A percentile compares a stretch with the other conserved stretches of the same genome.
phyloP scores from a whole-genome alignment of 2,797 vertebrate genomes.

The Lepilemur ruficaudatus region DNA sequence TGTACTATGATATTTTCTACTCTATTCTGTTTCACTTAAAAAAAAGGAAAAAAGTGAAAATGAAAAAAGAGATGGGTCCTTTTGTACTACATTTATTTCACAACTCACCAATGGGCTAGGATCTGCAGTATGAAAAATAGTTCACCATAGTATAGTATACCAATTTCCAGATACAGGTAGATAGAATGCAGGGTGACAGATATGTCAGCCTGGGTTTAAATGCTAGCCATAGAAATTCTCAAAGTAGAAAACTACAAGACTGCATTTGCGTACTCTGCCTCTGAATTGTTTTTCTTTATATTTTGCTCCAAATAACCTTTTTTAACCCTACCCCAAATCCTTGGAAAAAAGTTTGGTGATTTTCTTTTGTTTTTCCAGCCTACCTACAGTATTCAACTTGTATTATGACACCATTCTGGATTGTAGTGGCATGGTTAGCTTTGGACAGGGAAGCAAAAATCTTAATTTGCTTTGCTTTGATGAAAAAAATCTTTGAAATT shows the following conservation, averaged over 20 bases:
- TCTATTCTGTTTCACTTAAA: not conserved
- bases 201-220: not conserved
- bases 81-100: constrained; percentile 37
- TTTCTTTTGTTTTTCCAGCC: not conserved
- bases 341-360: not conserved
- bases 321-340: not conserved
- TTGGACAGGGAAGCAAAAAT: constrained; percentile 56
- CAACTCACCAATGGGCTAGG: not conserved
- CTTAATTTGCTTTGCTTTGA: constrained; percentile 70
- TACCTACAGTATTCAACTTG: not conserved
- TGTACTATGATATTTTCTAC: not conserved
- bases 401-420: constrained; percentile 34
- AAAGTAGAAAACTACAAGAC: not conserved
- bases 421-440: constrained; percentile 34
- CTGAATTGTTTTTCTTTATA: constrained; percentile 1
- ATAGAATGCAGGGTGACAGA: not conserved
- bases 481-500: constrained; percentile 61
- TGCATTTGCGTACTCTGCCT: not conserved
- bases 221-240: not conserved
- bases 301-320: constrained; percentile 4
- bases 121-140: constrained; percentile 13
- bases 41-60: not conserved
- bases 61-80: not conserved
- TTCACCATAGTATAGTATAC: not conserved
- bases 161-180: not conserved